phyloP scores from a whole-genome alignment of 2,113 vertebrate genomes.

The Stegostoma tigrinum region DNA sequence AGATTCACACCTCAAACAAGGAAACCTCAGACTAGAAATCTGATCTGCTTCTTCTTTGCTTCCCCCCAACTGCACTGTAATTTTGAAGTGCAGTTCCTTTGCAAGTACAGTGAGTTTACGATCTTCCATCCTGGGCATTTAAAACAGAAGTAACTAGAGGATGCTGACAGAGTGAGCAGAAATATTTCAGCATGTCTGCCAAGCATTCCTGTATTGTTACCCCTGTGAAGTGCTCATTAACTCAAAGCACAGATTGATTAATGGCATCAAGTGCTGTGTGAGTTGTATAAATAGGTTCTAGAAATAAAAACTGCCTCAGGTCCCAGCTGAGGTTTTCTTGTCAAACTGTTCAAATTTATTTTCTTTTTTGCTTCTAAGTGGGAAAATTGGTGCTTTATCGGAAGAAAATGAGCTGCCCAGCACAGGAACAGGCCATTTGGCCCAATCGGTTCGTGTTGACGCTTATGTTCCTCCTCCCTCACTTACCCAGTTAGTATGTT shows the following conservation, averaged over 20 bases:
- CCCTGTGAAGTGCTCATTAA: neutral
- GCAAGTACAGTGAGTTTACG: neutral
- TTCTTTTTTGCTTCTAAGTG: neutral
- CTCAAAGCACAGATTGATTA: neutral
- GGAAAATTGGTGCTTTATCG: neutral
- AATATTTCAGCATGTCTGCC: neutral
- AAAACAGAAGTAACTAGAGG: neutral
- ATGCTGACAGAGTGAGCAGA: neutral
- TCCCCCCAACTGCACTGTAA: neutral
- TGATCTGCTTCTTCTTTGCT: neutral
- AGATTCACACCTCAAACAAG: too few relatives aligned
- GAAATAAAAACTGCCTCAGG: neutral
- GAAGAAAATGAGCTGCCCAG: neutral
- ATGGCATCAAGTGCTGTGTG: neutral
- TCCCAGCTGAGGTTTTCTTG: neutral
- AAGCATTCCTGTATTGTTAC: neutral
- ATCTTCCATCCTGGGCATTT: neutral
- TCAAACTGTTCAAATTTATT: neutral
- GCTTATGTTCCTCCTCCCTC: neutral
- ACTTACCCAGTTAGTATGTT: neutral
- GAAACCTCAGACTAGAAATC: neutral
- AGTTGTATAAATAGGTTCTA: neutral
- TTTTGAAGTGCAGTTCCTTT: neutral
- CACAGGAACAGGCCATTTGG: neutral
- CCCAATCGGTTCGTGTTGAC: neutral